Percentiles rank a stretch among this genome's conserved stretches.
These are phyloP conservation scores for Gymnothorax javanicus DNA, from an alignment of 2,797 vertebrate species.

Conservation along the genomic window DNA sequence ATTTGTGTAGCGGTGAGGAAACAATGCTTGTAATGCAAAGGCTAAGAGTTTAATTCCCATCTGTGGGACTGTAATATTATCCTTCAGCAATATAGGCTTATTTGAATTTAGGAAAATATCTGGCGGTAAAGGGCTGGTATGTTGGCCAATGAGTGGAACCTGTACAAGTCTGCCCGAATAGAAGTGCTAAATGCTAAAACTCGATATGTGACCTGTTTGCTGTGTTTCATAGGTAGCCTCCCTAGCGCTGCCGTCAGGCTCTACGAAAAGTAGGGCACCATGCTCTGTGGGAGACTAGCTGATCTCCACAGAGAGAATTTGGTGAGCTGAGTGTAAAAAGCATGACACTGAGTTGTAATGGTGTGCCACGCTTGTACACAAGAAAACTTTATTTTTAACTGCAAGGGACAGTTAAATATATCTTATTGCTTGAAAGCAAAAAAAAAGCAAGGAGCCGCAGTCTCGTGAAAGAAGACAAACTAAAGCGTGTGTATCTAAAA, in stretches of 20 bases:
- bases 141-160: not conserved
- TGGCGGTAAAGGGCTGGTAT: not conserved
- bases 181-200: not conserved
- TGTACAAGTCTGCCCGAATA: not conserved
- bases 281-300: not conserved
- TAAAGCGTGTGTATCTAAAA: not conserved
- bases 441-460: not conserved
- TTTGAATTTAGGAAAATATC: not conserved
- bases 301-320: not conserved
- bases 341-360: not conserved
- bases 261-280: not conserved
- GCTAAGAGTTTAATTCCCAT: not conserved
- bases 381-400: not conserved
- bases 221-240: not conserved
- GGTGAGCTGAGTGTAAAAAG: not conserved
- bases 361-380: not conserved
- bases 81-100: not conserved
- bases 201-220: not conserved
- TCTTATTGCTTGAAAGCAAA: not conserved
- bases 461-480: not conserved
- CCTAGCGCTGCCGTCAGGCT: not conserved
- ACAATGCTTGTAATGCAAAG: not conserved
- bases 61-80: not conserved
- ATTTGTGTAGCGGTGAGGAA: not conserved
- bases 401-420: not conserved